A percentile compares a stretch with the other conserved stretches of the same genome.
phyloP scores from a whole-genome alignment of 1,140 invertebrate genomes.

The Vanessa atalanta region DNA sequence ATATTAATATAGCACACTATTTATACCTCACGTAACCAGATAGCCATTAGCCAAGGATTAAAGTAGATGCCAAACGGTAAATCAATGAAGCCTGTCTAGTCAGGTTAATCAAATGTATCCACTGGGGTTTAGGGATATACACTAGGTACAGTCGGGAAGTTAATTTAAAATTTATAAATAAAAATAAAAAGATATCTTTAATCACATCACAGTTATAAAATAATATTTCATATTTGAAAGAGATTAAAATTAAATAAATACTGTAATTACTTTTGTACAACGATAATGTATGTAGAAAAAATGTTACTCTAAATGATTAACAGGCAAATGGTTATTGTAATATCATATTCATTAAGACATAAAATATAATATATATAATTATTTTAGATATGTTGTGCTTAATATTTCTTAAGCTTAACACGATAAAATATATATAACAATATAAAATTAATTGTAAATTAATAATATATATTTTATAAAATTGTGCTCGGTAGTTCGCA shows the following conservation, averaged over 20 bases:
- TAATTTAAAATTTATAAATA: slow-evolving; percentile 10
- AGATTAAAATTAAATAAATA: too few relatives aligned
- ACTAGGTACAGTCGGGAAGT: slow-evolving; percentile 48
- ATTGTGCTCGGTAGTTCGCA: slow-evolving; percentile 43
- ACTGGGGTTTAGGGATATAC: slow-evolving; percentile 66
- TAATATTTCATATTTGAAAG: too few relatives aligned
- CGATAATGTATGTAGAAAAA: too few relatives aligned
- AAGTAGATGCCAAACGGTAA: slow-evolving; percentile 77
- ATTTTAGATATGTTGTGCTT: too few relatives aligned
- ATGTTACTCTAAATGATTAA: too few relatives aligned
- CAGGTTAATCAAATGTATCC: slow-evolving; percentile 80
- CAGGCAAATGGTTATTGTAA: too few relatives aligned
- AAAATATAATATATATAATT: too few relatives aligned
- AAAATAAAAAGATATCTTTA: neutral
- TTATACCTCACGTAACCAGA: slow-evolving; percentile 41
- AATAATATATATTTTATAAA: neutral
- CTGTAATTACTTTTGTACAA: too few relatives aligned
- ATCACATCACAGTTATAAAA: neutral
- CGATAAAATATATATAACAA: too few relatives aligned
- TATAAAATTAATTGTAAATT: neutral
- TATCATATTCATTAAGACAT: too few relatives aligned
- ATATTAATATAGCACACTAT: neutral
- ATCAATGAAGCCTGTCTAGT: slow-evolving; percentile 79
- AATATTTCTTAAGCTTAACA: too few relatives aligned
- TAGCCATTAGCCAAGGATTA: slow-evolving; percentile 68